A percentile compares a stretch with the other conserved stretches of the same genome.
phyloP scores from a whole-genome alignment of 2,113 vertebrate species.

The Erythrocebus patas region DNA sequence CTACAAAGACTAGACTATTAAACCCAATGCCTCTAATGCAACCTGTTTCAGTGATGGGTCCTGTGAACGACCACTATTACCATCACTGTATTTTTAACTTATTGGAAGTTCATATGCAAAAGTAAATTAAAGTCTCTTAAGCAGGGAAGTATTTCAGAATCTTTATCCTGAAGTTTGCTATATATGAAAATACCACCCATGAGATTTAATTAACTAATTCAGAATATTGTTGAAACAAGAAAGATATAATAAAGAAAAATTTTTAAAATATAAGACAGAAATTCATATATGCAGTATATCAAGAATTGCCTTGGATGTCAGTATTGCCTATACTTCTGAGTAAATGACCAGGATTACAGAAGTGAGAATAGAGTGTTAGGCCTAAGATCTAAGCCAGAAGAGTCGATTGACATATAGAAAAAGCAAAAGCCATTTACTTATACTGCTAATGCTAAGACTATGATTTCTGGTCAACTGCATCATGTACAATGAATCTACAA shows the following conservation, averaged over 20 bases:
- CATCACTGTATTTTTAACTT: background rate
- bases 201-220: background rate
- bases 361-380: background rate
- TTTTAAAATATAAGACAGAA: background rate
- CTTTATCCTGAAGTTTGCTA: background rate
- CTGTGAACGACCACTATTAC: background rate
- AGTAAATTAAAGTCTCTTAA: background rate
- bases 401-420: background rate
- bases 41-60: background rate
- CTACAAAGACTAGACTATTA: background rate
- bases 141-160: background rate
- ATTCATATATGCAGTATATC: background rate
- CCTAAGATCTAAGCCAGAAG: background rate
- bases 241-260: background rate
- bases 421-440: background rate
- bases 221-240: background rate
- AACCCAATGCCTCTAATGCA: background rate
- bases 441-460: background rate
- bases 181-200: background rate
- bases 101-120: background rate
- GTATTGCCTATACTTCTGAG: background rate
- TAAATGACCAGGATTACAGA: background rate
- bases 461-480: background rate
- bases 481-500: background rate
- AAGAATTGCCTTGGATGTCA: background rate